These are phyloP conservation scores for Triplophysa bombifrons DNA, from an alignment of 2,797 vertebrate genomes.

Conservation along the genomic window DNA sequence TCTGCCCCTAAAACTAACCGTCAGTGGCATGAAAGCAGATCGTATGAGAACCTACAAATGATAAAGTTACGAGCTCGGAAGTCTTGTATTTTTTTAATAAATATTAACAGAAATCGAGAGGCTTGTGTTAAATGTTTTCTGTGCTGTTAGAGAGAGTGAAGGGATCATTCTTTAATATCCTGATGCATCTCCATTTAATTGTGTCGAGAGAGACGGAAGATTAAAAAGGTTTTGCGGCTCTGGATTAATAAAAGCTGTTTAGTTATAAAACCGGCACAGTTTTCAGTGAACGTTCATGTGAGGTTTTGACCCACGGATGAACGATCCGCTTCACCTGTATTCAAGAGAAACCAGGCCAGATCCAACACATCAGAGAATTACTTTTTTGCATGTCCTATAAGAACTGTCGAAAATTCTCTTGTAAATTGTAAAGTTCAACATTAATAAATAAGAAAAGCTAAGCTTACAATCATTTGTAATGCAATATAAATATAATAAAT, in stretches of 20 bases:
- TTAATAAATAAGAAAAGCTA: neutral
- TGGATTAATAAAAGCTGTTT: constrained; percentile 36
- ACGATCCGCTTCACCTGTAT: neutral
- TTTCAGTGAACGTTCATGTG: constrained; percentile 10
- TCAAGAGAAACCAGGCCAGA: neutral
- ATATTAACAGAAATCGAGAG: neutral
- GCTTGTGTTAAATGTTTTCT: neutral
- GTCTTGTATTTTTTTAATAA: neutral
- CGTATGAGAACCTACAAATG: too few species aligned
- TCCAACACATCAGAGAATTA: constrained; percentile 2
- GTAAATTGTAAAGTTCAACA: neutral
- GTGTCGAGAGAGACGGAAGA: constrained; percentile 23
- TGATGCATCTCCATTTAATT: constrained; percentile 43
- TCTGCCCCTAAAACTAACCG: too few species aligned
- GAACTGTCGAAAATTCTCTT: neutral
- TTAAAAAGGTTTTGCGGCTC: constrained; percentile 25
- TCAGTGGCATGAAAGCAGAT: neutral
- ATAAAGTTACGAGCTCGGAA: too few species aligned
- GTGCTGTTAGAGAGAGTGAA: constrained; percentile 2
- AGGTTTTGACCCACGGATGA: constrained; percentile 16
- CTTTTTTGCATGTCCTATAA: neutral
- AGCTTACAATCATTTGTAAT: neutral
- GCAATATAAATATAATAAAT: neutral
- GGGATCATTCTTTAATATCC: constrained; percentile 20
- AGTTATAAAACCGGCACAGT: constrained; percentile 25